Conservation (phyloP, 1,140 invertebrate species). For the Sesamia nonagrioides region DNA sequence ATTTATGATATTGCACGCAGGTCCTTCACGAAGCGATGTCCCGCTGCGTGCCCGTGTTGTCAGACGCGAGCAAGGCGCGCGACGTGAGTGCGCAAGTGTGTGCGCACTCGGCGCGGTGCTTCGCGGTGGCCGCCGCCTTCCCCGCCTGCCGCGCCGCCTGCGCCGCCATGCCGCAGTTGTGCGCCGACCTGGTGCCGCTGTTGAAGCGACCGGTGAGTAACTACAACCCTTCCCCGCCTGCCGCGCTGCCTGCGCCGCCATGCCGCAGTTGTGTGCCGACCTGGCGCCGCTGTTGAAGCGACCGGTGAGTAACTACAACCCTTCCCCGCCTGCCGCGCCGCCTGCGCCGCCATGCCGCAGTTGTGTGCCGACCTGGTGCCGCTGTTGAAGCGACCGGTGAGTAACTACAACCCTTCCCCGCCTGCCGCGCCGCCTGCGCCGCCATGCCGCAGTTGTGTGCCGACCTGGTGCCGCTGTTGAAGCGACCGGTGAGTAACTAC, state of each 20-base stretch:
- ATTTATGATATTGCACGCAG: slow-evolving; percentile 74
- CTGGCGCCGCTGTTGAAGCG: slow-evolving; percentile 85
- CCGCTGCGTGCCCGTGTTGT: slow-evolving; percentile 96
- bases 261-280: slow-evolving; percentile 95
- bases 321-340: slow-evolving; percentile 96
- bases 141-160: slow-evolving; percentile 95
- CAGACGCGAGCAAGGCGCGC: slow-evolving; percentile 91
- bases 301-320: slow-evolving; percentile 70
- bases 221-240: slow-evolving; percentile 93
- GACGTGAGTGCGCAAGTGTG: slow-evolving; percentile 97
- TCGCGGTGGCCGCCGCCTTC: slow-evolving; percentile 98
- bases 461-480: slow-evolving; percentile 90
- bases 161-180: slow-evolving; percentile 94
- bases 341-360: slow-evolving; percentile 95
- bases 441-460: slow-evolving; percentile 95
- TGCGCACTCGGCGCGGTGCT: slow-evolving; percentile 96
- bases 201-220: slow-evolving; percentile 64
- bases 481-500: slow-evolving; percentile 60
- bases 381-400: slow-evolving; percentile 68
- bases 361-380: slow-evolving; percentile 94
- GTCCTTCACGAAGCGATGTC: slow-evolving; percentile 95
- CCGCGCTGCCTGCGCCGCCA: slow-evolving; percentile 94
- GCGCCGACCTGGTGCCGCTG: slow-evolving; percentile 92
- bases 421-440: slow-evolving; percentile 95
- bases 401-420: slow-evolving; percentile 90